A percentile compares a stretch with the other conserved stretches of the same genome.
Conservation (phyloP, 2,113 vertebrate species). For the Ailuropoda melanoleuca region DNA sequence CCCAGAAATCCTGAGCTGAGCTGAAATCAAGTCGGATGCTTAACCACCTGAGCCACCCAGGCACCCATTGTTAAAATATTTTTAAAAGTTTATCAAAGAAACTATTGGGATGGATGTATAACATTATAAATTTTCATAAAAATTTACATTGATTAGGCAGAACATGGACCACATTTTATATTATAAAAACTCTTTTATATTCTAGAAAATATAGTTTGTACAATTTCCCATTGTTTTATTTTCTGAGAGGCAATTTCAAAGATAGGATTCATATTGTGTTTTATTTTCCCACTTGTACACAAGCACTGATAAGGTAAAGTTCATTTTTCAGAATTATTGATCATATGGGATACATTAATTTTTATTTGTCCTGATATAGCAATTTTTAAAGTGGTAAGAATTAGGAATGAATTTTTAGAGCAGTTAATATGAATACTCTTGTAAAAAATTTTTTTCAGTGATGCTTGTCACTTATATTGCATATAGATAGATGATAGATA, state of each 20-base stretch:
- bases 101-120: neutral
- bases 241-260: neutral
- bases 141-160: neutral
- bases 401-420: neutral
- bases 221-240: neutral
- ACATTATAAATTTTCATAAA: neutral
- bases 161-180: neutral
- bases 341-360: neutral
- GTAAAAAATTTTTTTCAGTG: neutral
- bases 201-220: neutral
- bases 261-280: neutral
- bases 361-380: neutral
- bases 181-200: neutral
- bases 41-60: neutral
- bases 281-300: neutral
- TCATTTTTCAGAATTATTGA: neutral
- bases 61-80: neutral
- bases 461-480: neutral
- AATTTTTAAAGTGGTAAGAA: neutral
- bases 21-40: neutral
- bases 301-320: neutral
- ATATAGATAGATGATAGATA: neutral
- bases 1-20: neutral
- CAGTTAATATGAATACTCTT: neutral
- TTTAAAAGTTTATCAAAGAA: neutral